Percentiles rank a stretch among this genome's conserved stretches.
Evolutionary conservation across 1,140 invertebrate genomes (phyloP).

Genomic region (Hycleus phaleratus): DNA sequence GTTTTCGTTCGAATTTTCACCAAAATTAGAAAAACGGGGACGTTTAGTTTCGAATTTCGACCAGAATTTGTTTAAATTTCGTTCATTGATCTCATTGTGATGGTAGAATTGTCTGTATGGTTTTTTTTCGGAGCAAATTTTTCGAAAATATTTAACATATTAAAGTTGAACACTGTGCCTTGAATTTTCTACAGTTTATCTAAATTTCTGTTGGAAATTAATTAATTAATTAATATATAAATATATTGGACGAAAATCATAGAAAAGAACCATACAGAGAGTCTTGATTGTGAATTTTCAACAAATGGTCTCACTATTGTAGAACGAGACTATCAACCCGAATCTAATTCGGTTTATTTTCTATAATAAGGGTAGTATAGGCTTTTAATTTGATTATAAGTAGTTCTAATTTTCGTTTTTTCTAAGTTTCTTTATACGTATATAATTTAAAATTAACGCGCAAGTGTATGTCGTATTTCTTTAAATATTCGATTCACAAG

Average conservation of each 20-base stretch:
- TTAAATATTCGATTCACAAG: conserved; percentile 27
- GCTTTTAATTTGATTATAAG: background rate
- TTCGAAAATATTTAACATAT: too few species aligned
- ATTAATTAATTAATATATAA: too few species aligned
- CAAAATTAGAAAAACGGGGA: too few species aligned
- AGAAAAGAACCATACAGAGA: background rate
- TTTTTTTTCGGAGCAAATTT: too few species aligned
- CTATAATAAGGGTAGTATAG: background rate
- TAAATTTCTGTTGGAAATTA: conserved; percentile 17
- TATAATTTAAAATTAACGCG: background rate
- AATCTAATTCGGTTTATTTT: conserved; percentile 1
- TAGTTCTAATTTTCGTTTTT: background rate
- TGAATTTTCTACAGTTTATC: conserved; percentile 14
- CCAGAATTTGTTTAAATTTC: background rate
- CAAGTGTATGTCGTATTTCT: conserved; percentile 28
- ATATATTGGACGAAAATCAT: too few species aligned
- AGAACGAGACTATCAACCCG: too few species aligned
- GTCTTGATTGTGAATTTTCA: background rate
- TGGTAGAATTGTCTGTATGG: too few species aligned
- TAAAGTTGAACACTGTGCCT: conserved; percentile 8
- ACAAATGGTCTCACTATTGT: too few species aligned
- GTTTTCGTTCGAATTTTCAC: too few species aligned
- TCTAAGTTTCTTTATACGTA: background rate
- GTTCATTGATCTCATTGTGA: background rate
- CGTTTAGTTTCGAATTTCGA: too few species aligned